Conservation (phyloP, 2,888 invertebrate genomes). For the Drosophila cracens region DNA sequence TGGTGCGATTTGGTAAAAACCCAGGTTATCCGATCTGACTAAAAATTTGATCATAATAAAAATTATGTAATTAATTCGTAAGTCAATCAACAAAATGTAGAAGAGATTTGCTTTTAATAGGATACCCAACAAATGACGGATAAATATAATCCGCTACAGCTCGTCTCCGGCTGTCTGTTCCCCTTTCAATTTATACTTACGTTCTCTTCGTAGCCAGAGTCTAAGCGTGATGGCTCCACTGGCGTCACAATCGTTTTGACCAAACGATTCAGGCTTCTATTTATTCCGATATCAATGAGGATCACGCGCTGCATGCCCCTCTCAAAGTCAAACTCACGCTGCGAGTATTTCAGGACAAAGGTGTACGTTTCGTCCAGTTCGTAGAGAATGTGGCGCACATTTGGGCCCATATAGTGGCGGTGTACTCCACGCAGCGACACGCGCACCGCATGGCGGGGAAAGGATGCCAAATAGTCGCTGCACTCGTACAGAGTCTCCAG, state of each 20-base stretch:
- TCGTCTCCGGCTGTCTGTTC: background rate
- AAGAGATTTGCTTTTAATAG: background rate
- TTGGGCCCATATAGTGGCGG: conserved; percentile 70
- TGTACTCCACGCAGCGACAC: conserved; percentile 79
- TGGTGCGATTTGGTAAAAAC: background rate
- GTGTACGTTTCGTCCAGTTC: conserved; percentile 36
- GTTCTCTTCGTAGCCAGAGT: conserved; percentile 57
- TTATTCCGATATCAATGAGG: conserved; percentile 68
- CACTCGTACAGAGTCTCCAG: conserved; percentile 73
- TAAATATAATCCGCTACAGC: background rate
- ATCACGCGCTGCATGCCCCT: conserved; percentile 68
- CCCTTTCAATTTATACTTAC: conserved; percentile 56
- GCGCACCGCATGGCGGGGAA: conserved; percentile 76
- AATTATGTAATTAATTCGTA: background rate
- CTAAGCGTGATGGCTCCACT: conserved; percentile 52
- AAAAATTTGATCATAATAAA: background rate
- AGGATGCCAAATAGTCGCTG: conserved; percentile 53
- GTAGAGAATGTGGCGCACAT: conserved; percentile 62
- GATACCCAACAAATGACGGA: background rate
- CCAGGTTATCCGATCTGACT: background rate
- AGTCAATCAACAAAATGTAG: background rate
- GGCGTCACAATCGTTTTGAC: conserved; percentile 67
- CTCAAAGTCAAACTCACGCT: conserved; percentile 55
- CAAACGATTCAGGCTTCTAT: conserved; percentile 76
- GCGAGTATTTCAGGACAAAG: conserved; percentile 70